Conservation (phyloP, 2,113 vertebrate species). For the Columbina picui region DNA sequence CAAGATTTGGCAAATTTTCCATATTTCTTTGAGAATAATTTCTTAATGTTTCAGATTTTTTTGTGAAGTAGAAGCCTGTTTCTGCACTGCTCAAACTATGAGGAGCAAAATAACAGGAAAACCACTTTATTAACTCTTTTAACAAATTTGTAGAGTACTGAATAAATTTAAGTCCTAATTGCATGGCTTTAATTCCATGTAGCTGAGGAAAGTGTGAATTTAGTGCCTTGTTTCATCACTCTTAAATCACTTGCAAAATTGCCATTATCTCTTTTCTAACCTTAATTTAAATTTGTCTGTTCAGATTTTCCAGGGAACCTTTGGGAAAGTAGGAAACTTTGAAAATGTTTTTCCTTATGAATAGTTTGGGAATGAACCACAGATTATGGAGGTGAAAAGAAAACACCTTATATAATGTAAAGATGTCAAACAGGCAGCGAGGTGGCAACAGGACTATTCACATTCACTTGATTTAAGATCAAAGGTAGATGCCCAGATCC, state of each 20-base stretch:
- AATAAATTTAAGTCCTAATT: not conserved
- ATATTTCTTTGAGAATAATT: not conserved
- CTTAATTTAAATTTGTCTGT: not conserved
- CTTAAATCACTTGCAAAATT: not conserved
- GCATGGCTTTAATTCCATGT: fast-evolving
- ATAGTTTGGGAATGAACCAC: not conserved
- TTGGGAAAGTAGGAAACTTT: not conserved
- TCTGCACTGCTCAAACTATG: not conserved
- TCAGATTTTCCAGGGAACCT: not conserved
- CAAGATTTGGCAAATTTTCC: not conserved
- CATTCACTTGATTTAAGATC: not conserved
- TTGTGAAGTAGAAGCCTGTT: not conserved
- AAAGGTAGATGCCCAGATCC: not conserved
- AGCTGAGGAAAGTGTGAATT: not conserved
- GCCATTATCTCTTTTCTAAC: not conserved
- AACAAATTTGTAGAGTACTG: not conserved
- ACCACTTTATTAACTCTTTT: not conserved
- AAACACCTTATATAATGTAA: not conserved
- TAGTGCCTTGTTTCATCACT: not conserved
- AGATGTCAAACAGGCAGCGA: not conserved
- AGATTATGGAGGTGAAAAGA: not conserved
- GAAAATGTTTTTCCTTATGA: not conserved
- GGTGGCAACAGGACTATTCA: not conserved
- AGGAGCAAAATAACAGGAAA: not conserved
- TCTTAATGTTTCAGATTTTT: not conserved